A percentile compares a stretch with the other conserved stretches of the same genome.
phyloP scores from a whole-genome alignment of 2,113 vertebrate genomes.

The Siphamia tubifer region DNA sequence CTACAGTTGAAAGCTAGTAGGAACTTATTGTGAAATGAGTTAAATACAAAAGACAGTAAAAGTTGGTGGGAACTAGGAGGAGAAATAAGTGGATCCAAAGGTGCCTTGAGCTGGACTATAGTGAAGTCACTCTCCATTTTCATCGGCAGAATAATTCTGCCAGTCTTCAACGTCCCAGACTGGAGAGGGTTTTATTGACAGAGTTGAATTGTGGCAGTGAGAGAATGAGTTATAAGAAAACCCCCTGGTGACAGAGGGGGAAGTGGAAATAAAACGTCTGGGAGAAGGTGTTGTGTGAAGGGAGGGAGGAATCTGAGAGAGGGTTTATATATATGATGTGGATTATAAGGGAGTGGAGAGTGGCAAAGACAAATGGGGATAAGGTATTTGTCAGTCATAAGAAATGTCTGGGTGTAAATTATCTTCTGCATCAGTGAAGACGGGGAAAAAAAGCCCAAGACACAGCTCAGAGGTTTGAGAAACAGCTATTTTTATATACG shows the following conservation, averaged over 20 bases:
- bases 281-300: neutral
- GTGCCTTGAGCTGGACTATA: neutral
- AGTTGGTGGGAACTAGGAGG: neutral
- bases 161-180: neutral
- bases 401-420: slow-evolving; percentile 1
- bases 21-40: too few species aligned
- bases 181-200: neutral
- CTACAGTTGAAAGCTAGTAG: too few species aligned
- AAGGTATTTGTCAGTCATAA: neutral
- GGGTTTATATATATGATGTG: neutral
- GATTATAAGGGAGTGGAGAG: neutral
- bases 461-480: neutral
- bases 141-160: slow-evolving; percentile 6
- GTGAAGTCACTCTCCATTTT: neutral
- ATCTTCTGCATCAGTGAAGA: neutral
- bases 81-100: slow-evolving; percentile 5
- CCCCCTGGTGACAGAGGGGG: neutral
- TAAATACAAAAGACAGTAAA: neutral
- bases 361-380: neutral
- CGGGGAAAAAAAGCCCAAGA: slow-evolving; percentile 13
- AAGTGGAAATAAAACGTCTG: slow-evolving; percentile 19
- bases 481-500: neutral
- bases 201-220: neutral
- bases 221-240: neutral
- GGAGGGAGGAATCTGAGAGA: neutral